Base-by-base conservation (phyloP, 2,113 vertebrate genomes). In the Meriones unguiculatus region DNA sequence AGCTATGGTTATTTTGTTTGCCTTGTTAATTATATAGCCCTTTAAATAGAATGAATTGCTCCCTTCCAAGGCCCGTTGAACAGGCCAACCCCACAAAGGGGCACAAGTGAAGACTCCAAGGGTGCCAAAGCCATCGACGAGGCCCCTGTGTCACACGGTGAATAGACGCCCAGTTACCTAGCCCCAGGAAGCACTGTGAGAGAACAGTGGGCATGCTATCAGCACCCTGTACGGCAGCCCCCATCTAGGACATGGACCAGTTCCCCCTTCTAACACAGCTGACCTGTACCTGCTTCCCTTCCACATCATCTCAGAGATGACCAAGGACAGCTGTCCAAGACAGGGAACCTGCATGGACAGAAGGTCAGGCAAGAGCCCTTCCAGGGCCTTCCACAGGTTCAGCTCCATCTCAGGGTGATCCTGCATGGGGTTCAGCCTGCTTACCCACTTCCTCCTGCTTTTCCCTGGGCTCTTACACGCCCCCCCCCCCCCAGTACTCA, bases 11-110 rank as follows among this genome's bases (percentile, higher is more conserved):
- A 46, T 96, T 89, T 88, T 65, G 41, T 95, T 41, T 81, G 84
- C 96, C 84, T 91, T 28, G 95, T 91, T 97, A 95, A 95, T 97
- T 84, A 94, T 18, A 97, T 17, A 92, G 6, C 91, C 94, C 96
- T 94, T 96, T 84, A 97, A 96, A 97, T 88, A 98, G 96, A 93
- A 89, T 0, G 3, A 13, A 30, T 76, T 32, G 22, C 50, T 88
- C 95, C 89, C 92, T 82, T 97, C 62, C 80, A 91, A 69, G 94
- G 72, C 59, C 8, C 92, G 73, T 2, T 0, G 57, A 59, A 52
- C 38, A 41, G 30, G 5, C 1, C 28, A 41, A 57, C 17, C 38
- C 59, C 3, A 62, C 0, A 25, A n/a, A 54, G 17, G 59, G 12
- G 67, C 13, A 3, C 67, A 2, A 41, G 1, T 11, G 41, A 59